Conservation (phyloP, 2,113 vertebrate genomes). For the Peucedramus taeniatus region DNA sequence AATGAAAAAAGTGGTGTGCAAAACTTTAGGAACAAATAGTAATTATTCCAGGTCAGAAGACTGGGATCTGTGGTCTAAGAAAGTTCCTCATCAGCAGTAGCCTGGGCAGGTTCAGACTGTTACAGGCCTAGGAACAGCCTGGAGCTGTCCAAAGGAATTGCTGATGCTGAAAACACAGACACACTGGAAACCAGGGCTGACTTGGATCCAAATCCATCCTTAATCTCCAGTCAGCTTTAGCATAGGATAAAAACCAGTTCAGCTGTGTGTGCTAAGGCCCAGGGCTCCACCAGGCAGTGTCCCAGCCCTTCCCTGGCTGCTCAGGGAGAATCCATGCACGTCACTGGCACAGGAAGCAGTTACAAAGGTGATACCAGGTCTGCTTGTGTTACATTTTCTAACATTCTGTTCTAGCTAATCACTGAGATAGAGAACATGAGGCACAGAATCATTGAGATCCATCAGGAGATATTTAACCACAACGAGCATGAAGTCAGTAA, state of each 20-base stretch:
- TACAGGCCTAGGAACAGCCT: neutral
- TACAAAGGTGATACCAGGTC: accelerated
- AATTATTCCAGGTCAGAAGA: neutral
- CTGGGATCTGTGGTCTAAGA: neutral
- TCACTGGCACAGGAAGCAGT: too few species aligned
- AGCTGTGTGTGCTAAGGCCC: neutral
- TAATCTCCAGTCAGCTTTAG: neutral
- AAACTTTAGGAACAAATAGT: accelerated
- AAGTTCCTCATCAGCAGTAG: neutral
- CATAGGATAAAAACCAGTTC: neutral
- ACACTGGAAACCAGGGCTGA: neutral
- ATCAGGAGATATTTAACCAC: conserved; percentile 96
- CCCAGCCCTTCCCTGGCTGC: neutral
- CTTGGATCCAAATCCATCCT: neutral
- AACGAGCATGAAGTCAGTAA: conserved; percentile 99
- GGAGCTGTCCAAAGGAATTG: neutral
- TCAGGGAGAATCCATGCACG: accelerated
- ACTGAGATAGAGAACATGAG: conserved; percentile 99
- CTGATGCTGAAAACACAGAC: neutral
- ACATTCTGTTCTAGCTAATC: conserved; percentile 77
- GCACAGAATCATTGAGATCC: conserved; percentile 92
- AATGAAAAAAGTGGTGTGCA: neutral
- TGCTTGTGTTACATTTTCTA: neutral
- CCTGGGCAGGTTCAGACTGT: neutral
- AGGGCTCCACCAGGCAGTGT: neutral